Evolutionary conservation across 2,888 invertebrate species (phyloP).

Genomic region (Parnassius mnemosyne): DNA sequence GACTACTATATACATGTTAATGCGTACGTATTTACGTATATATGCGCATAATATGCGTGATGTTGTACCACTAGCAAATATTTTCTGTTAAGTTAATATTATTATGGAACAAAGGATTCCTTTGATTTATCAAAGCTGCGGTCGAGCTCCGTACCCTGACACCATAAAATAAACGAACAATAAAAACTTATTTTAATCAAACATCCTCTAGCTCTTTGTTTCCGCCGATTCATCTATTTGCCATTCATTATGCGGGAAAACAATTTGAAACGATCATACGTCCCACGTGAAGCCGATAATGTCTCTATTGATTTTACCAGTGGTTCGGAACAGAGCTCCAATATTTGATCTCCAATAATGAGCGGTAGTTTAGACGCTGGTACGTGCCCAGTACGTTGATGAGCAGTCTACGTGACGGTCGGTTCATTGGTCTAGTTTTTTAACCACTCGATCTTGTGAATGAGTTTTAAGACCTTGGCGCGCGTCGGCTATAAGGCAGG

Average conservation of each 20-base stretch:
- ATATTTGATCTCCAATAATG: conserved; percentile 67
- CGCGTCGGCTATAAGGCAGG: conserved; percentile 40
- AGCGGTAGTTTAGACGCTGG: conserved; percentile 76
- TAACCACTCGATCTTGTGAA: conserved; percentile 68
- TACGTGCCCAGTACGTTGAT: conserved; percentile 72
- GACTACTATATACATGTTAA: too few relatives aligned
- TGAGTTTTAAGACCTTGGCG: conserved; percentile 69
- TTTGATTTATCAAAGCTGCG: too few relatives aligned
- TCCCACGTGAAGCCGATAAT: conserved; percentile 63
- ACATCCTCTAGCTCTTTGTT: conserved; percentile 14
- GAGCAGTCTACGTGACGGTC: conserved; percentile 71
- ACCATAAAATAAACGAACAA: background rate
- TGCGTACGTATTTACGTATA: too few relatives aligned
- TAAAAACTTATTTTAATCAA: background rate
- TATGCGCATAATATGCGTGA: too few relatives aligned
- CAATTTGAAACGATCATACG: conserved; percentile 58
- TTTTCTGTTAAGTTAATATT: too few relatives aligned
- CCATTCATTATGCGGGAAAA: conserved; percentile 55
- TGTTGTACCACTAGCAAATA: too few relatives aligned
- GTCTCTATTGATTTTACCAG: conserved; percentile 71
- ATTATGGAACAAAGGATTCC: too few relatives aligned
- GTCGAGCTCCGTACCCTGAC: too few relatives aligned
- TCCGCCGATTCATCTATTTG: conserved; percentile 40
- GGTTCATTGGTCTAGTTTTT: conserved; percentile 79
- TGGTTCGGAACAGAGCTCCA: conserved; percentile 66